Percentiles rank a stretch among this genome's conserved stretches.
These are phyloP conservation scores for Rhynchomys soricoides DNA, from an alignment of 2,113 vertebrate genomes.

Conservation along the genomic window DNA sequence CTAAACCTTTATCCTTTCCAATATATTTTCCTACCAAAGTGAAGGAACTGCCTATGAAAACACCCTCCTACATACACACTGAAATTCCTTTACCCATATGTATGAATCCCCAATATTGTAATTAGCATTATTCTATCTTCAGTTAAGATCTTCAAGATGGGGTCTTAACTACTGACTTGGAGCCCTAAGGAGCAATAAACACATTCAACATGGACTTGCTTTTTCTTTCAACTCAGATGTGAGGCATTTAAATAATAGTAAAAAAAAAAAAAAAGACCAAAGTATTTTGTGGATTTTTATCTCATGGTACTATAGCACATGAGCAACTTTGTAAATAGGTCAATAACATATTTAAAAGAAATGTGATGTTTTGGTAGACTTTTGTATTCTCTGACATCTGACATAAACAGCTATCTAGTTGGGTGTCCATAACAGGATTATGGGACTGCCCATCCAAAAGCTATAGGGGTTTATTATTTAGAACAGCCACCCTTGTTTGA, in stretches of 20 bases:
- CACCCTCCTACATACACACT: neutral
- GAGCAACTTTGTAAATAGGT: constrained; percentile 4
- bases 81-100: neutral
- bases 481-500: neutral
- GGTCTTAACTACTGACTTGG: constrained; percentile 35
- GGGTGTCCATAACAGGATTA: neutral
- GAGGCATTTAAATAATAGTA: neutral
- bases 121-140: constrained; percentile 34
- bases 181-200: neutral
- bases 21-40: neutral
- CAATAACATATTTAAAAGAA: neutral
- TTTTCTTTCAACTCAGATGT: neutral
- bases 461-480: neutral
- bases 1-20: neutral
- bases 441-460: neutral
- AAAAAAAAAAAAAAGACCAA: neutral
- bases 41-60: neutral
- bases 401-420: neutral
- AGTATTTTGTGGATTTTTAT: neutral
- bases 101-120: constrained; percentile 24
- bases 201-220: neutral
- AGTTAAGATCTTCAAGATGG: neutral
- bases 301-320: neutral
- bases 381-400: neutral
- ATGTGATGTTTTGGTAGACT: neutral